Evolutionary conservation across 2,888 invertebrate genomes (phyloP), one percentile per base, ranked within the genome.

Genomic region (Hirtodrosophila alboralis): DNA sequence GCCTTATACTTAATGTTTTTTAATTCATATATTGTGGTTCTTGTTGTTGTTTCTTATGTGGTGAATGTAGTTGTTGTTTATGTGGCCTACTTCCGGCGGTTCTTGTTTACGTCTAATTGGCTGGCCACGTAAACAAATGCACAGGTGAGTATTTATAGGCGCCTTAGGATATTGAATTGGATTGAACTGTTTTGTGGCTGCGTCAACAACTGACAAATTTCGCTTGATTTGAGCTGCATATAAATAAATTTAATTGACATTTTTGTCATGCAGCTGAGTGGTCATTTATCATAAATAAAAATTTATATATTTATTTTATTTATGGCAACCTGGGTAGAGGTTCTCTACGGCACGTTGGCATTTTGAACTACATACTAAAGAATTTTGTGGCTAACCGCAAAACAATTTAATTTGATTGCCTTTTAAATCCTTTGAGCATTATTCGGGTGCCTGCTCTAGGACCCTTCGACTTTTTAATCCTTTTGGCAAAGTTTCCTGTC

Each of bases 341-440:
- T 44, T 60, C 34, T 40, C 27, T 27, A 21, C 18, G n/a, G n/a
- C 9, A 30, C 12, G 26, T 31, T 51, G 31, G 43, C 27, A 45
- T 45, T 44, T 52, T 40, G 13, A 60, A 36, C 21, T 49, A 31
- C n/a, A n/a, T n/a, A n/a, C 9, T 53, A 31, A 40, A 48, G 49
- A 73, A 69, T 41, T 61, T 74, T 71, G 76, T 14, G 81, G 74
- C 27, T 28, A 72, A 59, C 76, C 67, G 54, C 69, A 77, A 68
- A 79, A 81, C 83, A 79, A 84, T 81, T 84, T 79, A 81, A 76
- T 83, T 81, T 84, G 75, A 84, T 81, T 81, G 81, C 76, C 66
- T 60, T 67, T 81, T 79, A 84, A 83, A 69, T 66, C 75, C 72
- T 53, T 69, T 49, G 47, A 66, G 65, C 49, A 49, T 61, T 70